A percentile compares a stretch with the other conserved stretches of the same genome.
phyloP scores from a whole-genome alignment of 2,797 vertebrate genomes.

The Argya squamiceps region DNA sequence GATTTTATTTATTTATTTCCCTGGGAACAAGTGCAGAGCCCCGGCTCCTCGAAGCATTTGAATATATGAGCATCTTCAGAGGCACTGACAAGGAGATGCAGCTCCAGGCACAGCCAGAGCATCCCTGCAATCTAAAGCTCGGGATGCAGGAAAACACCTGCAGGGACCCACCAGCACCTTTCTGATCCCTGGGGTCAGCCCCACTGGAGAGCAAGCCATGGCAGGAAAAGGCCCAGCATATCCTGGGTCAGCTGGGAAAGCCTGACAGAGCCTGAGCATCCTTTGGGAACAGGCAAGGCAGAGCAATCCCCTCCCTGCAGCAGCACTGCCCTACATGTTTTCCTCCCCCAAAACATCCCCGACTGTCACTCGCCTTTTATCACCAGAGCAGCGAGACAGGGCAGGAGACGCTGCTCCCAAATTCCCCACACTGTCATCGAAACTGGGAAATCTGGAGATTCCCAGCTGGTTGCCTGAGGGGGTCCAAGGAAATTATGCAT shows the following conservation, averaged over 20 bases:
- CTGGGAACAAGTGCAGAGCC: background rate
- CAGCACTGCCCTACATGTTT: background rate
- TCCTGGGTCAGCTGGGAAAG: background rate
- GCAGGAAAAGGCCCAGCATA: background rate
- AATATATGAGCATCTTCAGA: constrained; percentile 12
- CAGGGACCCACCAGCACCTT: background rate
- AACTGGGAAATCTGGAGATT: background rate
- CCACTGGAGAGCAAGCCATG: accelerated
- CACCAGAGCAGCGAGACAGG: background rate
- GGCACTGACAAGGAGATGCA: background rate
- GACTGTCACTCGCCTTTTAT: background rate
- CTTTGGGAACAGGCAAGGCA: background rate
- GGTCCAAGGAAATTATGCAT: background rate
- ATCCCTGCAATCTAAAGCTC: background rate
- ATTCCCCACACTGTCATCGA: accelerated
- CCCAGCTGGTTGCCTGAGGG: background rate
- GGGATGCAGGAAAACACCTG: background rate
- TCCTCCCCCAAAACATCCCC: background rate
- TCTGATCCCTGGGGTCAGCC: background rate
- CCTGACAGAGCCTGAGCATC: background rate
- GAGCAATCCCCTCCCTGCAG: background rate
- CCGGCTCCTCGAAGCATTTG: constrained; percentile 48
- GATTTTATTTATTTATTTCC: background rate
- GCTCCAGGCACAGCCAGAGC: background rate
- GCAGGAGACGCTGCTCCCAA: background rate